Base-by-base conservation (phyloP, 2,113 vertebrate genomes). In the Beaufortia kweichowensis region DNA sequence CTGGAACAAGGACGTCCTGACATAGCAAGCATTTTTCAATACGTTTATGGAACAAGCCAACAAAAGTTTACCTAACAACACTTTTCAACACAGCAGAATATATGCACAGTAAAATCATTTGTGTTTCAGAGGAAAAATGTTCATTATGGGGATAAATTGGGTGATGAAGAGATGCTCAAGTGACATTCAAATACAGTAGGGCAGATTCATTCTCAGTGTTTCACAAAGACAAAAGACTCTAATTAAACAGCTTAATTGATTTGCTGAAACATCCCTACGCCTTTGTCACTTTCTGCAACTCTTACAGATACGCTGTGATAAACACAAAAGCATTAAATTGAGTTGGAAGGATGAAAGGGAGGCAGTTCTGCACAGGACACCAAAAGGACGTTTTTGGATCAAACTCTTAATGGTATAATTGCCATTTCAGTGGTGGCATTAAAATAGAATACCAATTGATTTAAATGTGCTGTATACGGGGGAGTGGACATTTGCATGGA, bases 401-500 rank as follows among this genome's bases (percentile, higher is more conserved):
- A 28, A 43, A 59, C 19, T 31, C 55, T 59, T 26, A 41, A 57
- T 71, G 33, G 26, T 31, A 39, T 71, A 41, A 71, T 71, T 59
- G 31, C 4, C 4, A 4, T 56, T 71, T 21, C 19, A 31, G 48
- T 70, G 23, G 14, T 43, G 33, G 3, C 23, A 28, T 26, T 57
- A 17, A 62, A 35, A 50, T 24, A 46, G 46, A 28, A 41, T 15
- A 78, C 43, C 14, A 72, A 29, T 14, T 65, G 35, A 31, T 24
- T 59, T 59, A 26, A 70, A 56, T 33, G 31, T 39, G 46, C 17
- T 1, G 68, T 71, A 57, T 71, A 56, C 57, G 50, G 28, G 17
- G 69, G 69, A 60, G 69, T 59, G 69, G 53, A 60, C 71, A 61
- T 50, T 61, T 69, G 65, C 41, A 70, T 55, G 57, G 21, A 17